These are phyloP conservation scores for Ptilorrhoa leucosticta DNA, from an alignment of 2,113 vertebrate genomes.

Conservation along the genomic window DNA sequence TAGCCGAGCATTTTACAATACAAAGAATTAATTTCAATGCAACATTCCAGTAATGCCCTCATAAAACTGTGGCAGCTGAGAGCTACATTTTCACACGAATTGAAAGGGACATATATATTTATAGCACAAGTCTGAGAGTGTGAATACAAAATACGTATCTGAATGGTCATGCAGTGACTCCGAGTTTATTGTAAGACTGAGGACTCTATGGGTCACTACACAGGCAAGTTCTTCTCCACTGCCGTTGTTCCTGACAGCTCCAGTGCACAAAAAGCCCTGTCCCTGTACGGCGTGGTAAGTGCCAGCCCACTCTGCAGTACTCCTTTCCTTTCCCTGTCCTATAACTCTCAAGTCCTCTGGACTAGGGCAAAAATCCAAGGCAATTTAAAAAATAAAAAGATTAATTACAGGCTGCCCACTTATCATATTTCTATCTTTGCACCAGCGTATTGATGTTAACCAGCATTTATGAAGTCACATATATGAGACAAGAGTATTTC, in stretches of 20 bases:
- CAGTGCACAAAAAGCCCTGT: neutral
- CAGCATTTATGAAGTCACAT: neutral
- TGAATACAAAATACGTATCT: rapidly evolving
- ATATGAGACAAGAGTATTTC: neutral
- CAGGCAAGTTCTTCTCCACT: neutral
- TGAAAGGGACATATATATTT: neutral
- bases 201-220: neutral
- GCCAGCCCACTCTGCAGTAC: neutral
- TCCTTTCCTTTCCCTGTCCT: neutral
- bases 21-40: neutral
- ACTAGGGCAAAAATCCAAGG: neutral
- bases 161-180: neutral
- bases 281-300: rapidly evolving
- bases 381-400: neutral
- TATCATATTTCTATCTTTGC: neutral
- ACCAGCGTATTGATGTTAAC: neutral
- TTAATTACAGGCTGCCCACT: neutral
- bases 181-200: rapidly evolving
- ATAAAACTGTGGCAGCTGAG: neutral
- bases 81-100: neutral
- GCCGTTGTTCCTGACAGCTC: neutral
- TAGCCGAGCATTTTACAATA: neutral
- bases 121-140: neutral
- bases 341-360: neutral
- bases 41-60: neutral